phyloP scores from a whole-genome alignment of 2,888 invertebrate species.

The Eueremaeus valkanovi region DNA sequence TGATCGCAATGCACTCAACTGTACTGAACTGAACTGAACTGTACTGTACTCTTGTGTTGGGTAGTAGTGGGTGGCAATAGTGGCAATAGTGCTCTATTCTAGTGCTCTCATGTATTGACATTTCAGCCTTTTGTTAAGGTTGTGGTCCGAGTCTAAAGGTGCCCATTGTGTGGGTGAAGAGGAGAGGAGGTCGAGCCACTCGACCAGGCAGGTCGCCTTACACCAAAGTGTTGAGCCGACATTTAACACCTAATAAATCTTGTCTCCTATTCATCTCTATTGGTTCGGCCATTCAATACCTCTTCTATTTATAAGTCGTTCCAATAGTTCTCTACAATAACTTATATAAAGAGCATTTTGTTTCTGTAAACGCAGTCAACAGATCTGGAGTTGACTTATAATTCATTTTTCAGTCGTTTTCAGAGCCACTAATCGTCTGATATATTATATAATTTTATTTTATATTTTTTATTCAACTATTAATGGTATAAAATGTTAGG shows the following conservation, averaged over 20 bases:
- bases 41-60: no score
- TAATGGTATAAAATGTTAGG: constrained; percentile 6
- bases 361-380: not conserved
- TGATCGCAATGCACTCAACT: no score
- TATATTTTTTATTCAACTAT: not conserved
- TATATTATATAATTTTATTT: not conserved
- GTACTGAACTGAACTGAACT: not conserved
- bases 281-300: not conserved
- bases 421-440: not conserved
- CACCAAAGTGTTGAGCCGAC: constrained; percentile 27
- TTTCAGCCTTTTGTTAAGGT: constrained; percentile 13
- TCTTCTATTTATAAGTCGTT: not conserved
- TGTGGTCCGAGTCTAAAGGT: constrained; percentile 36
- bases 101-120: not conserved
- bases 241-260: constrained; percentile 37
- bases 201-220: constrained; percentile 9
- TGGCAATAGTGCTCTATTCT: no score
- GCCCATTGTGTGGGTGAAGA: constrained; percentile 26
- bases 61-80: constrained; percentile 25
- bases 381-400: not conserved
- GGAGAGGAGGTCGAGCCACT: constrained; percentile 34
- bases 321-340: not conserved
- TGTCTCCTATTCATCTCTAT: not conserved
- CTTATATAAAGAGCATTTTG: not conserved
- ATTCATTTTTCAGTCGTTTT: not conserved